These are phyloP conservation scores for Drosophila guanche DNA, from an alignment of 1,140 invertebrate species.

Conservation along the genomic window DNA sequence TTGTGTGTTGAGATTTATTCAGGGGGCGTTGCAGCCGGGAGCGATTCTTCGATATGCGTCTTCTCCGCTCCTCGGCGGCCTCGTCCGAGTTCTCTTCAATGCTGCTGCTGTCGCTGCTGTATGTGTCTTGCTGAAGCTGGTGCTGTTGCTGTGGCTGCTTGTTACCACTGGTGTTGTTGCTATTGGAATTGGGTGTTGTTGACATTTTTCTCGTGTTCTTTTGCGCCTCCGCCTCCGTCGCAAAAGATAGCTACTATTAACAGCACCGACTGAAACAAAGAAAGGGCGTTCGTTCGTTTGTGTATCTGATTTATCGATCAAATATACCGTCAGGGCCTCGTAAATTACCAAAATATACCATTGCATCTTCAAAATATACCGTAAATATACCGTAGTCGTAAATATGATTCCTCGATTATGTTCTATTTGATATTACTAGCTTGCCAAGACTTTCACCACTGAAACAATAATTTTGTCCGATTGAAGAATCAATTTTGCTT, in stretches of 20 bases:
- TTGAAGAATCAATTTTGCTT: too few relatives aligned
- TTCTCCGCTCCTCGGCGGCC: slow-evolving; percentile 85
- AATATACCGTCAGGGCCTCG: too few relatives aligned
- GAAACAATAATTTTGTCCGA: too few relatives aligned
- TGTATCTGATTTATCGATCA: too few relatives aligned
- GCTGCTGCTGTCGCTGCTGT: slow-evolving; percentile 88
- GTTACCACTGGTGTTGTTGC: slow-evolving; percentile 64
- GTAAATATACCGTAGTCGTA: too few relatives aligned
- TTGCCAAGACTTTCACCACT: too few relatives aligned
- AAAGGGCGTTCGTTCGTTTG: too few relatives aligned
- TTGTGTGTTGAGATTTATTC: slow-evolving; percentile 32
- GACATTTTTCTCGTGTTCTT: slow-evolving; percentile 66
- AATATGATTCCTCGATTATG: too few relatives aligned
- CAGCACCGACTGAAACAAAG: not conserved
- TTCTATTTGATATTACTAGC: too few relatives aligned
- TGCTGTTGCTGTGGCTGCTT: slow-evolving; percentile 42
- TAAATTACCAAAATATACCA: too few relatives aligned
- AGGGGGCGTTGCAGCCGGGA: slow-evolving; percentile 53
- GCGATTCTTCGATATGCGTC: slow-evolving; percentile 88
- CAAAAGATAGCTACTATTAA: too few relatives aligned
- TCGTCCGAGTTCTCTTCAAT: slow-evolving; percentile 88
- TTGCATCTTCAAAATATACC: too few relatives aligned
- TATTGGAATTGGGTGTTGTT: slow-evolving; percentile 77
- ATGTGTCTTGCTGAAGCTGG: slow-evolving; percentile 65
- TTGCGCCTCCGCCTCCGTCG: not conserved